Evolutionary conservation across 2,888 invertebrate genomes (phyloP), one percentile per base, ranked within the genome.

Genomic region (Eristalinus sepulchralis): DNA sequence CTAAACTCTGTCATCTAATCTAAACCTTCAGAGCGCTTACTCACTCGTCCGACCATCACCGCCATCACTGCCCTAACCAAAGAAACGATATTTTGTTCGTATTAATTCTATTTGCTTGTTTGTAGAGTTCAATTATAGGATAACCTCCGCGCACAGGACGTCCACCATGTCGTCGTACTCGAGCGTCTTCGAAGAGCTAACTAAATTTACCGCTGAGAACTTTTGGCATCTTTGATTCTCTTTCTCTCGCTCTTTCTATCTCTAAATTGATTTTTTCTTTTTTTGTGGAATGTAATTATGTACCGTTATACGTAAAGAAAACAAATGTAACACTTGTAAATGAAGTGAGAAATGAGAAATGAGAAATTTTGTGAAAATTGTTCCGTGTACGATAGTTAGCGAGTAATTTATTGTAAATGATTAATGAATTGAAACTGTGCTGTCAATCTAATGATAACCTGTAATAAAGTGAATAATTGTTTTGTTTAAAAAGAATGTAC

Each of bases 121-220:
- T 85, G 82, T 85, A 85, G 85, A 85, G 71, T 80, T 73, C 62
- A 55, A 85, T 77, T 78, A 39, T 85, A 82, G 85, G 85, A 77
- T 82, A 70, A 77, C 85, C 73, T 64, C 81, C 72, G 73, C 68
- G 64, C 77, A 36, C 63, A 77, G 81, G 82, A 70, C 82, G 72
- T 73, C 83, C 5, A 36, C 67, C 57, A 31, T 60, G 59, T 62
- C 84, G 27, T 72, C 76, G 36, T 81, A 47, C 70, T 81, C 85
- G 68, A 77, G 73, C 68, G 39, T 78, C 73, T 77, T 78, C 39
- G 82, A 85, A 39, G 85, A 85, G 22, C 77, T 85, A 82, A 78
- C 77, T 70, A 77, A 60, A 73, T 82, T 85, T 73, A 36, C 73
- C 70, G 77, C 20, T 55, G 82, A 85, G 3, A 82, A 73, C 55